These are phyloP conservation scores for Aleiodes alternator DNA, from an alignment of 2,888 invertebrate genomes.

Conservation along the genomic window DNA sequence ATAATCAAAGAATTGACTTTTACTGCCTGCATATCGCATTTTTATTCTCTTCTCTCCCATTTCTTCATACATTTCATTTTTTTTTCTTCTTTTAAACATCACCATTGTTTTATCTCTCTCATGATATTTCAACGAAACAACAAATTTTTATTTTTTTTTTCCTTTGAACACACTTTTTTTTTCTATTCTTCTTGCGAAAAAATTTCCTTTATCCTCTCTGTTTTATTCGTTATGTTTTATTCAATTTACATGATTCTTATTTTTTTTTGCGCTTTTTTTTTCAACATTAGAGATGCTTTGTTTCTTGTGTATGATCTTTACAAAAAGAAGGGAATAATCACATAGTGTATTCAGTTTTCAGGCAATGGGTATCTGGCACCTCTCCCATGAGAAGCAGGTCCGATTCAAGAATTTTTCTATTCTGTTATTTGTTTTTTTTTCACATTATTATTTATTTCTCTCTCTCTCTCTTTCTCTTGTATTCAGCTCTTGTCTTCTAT, in stretches of 20 bases:
- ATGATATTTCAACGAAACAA: no score
- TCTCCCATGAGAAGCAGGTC: neutral
- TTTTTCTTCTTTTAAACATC: conserved; percentile 48
- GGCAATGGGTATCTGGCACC: neutral
- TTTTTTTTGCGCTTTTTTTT: no score
- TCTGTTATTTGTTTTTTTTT: conserved; percentile 47
- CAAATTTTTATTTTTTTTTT: conserved; percentile 39
- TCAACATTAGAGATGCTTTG: neutral
- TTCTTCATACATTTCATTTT: conserved; percentile 34
- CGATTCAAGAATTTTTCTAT: neutral
- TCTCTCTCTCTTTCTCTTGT: conserved; percentile 25
- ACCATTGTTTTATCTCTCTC: conserved; percentile 20
- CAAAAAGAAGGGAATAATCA: neutral
- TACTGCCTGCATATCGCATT: no score
- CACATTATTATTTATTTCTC: conserved; percentile 53
- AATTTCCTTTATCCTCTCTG: conserved; percentile 42
- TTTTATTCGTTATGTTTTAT: neutral
- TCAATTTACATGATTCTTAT: neutral
- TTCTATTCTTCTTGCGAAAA: no score
- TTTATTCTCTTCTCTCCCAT: no score
- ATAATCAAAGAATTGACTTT: conserved; percentile 37
- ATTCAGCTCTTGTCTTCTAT: conserved; percentile 22
- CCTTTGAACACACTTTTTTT: no score
- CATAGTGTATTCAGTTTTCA: conserved; percentile 6
- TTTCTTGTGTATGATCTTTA: neutral